Base-by-base conservation (phyloP, 2,888 invertebrate species). In the Encarsia formosa region DNA sequence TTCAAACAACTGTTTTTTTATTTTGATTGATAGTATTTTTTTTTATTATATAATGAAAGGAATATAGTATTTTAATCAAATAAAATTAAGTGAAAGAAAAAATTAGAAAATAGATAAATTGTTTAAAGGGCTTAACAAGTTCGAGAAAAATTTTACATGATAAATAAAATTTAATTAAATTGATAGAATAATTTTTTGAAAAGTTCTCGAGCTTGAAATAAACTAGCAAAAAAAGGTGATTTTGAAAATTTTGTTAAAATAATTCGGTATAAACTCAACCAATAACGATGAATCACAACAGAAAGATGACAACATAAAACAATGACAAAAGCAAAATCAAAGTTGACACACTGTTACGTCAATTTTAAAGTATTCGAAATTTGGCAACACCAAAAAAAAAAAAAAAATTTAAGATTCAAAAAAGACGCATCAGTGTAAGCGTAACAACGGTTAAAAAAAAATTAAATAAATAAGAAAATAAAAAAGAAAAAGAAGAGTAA, bases 181-280 rank as follows among this genome's bases (percentile, higher is more conserved):
- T n/a, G n/a, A n/a, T n/a, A n/a, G n/a, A n/a, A n/a, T n/a, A n/a
- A n/a, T n/a, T 26, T 4, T 16, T 42, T 29, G 6, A 8, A 11
- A 22, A 4, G 2, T 51, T 40, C 45, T 45, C 34, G 50, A 51
- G 8, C 40, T 39, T 50, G 44, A 49, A 24, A 32, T 40, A n/a
- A n/a, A n/a, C 31, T 24, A 8, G n/a, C 13, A 41, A 35, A 20
- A 22, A 20, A 46, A 37, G 46, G 18, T 26, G 29, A 13, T 13
- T 46, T 4, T 34, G 34, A 41, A 49, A 13, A 3, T 24, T 16
- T 35, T 19, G 22, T 15, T 19, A 48, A 44, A 20, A 15, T 31
- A 18, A 16, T 11, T 54, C 44, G 56, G 61, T 63, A 56, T 53
- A 49, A 54, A 52, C 59, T 44, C 15, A 56, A 52, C 53, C 43